A percentile compares a stretch with the other conserved stretches of the same genome.
Conservation (phyloP, 2,797 vertebrate species). For the Acipenser ruthenus region DNA sequence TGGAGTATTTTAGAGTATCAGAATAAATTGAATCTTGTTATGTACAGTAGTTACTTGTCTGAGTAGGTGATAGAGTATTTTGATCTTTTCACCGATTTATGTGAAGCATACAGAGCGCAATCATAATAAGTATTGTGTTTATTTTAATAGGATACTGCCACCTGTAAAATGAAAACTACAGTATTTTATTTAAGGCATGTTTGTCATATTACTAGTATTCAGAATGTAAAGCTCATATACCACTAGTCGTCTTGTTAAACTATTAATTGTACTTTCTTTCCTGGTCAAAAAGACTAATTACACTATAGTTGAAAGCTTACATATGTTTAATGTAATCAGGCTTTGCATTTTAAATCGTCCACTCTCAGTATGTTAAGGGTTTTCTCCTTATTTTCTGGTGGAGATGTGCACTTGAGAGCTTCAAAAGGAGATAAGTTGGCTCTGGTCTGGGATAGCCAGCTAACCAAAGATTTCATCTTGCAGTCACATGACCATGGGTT, state of each 20-base stretch:
- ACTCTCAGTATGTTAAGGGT: slow-evolving; percentile 38
- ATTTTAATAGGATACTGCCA: too few relatives aligned
- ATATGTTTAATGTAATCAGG: slow-evolving; percentile 19
- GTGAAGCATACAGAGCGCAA: too few relatives aligned
- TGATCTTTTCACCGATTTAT: too few relatives aligned
- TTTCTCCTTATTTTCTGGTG: slow-evolving; percentile 44
- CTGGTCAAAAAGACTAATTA: background rate
- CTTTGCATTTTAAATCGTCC: slow-evolving; percentile 35
- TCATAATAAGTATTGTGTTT: too few relatives aligned
- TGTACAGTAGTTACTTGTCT: too few relatives aligned
- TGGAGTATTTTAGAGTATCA: too few relatives aligned
- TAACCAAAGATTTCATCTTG: slow-evolving; percentile 45
- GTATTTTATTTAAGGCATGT: background rate
- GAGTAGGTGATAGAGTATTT: too few relatives aligned
- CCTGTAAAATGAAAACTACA: background rate
- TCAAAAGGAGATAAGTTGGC: slow-evolving; percentile 34
- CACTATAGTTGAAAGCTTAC: slow-evolving; percentile 1
- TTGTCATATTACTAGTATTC: background rate
- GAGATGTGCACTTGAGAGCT: slow-evolving; percentile 41
- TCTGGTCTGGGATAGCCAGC: slow-evolving; percentile 45
- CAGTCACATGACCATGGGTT: slow-evolving; percentile 68
- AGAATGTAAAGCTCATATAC: background rate
- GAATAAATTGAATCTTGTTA: too few relatives aligned
- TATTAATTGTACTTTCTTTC: background rate
- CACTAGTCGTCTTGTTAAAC: background rate